These are phyloP conservation scores for Sarcophaga bullata DNA, from an alignment of 1,140 invertebrate genomes.

Conservation along the genomic window DNA sequence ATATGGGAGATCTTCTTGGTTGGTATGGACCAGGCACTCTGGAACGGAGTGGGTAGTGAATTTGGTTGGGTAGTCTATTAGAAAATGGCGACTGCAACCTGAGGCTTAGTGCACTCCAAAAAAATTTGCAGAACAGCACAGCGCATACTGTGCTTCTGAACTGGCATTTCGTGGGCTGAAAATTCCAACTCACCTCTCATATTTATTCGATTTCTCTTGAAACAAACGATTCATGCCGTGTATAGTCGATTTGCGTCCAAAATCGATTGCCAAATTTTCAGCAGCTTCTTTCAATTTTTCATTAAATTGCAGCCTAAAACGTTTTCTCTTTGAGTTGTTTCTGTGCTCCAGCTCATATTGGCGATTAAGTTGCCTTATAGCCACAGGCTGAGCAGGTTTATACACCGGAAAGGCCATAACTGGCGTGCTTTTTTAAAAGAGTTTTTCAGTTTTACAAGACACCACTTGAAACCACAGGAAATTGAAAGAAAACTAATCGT, in stretches of 20 bases:
- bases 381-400: conserved; percentile 30
- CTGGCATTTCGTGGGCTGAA: background rate
- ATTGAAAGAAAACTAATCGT: background rate
- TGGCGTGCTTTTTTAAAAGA: too few relatives aligned
- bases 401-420: background rate
- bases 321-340: background rate
- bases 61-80: too few relatives aligned
- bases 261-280: background rate
- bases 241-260: conserved; percentile 53
- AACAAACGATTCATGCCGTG: conserved; percentile 57
- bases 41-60: too few relatives aligned
- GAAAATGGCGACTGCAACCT: too few relatives aligned
- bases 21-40: too few relatives aligned
- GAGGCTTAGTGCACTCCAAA: too few relatives aligned
- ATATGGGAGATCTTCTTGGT: too few relatives aligned
- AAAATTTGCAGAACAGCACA: too few relatives aligned
- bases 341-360: background rate
- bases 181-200: conserved; percentile 49
- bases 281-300: too few relatives aligned
- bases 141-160: too few relatives aligned
- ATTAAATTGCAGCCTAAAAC: background rate
- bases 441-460: background rate
- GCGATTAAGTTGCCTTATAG: conserved; percentile 17
- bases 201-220: conserved; percentile 50
- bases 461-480: too few relatives aligned